Evolutionary conservation across 2,797 vertebrate species (phyloP).

Genomic region (Monodelphis domestica): DNA sequence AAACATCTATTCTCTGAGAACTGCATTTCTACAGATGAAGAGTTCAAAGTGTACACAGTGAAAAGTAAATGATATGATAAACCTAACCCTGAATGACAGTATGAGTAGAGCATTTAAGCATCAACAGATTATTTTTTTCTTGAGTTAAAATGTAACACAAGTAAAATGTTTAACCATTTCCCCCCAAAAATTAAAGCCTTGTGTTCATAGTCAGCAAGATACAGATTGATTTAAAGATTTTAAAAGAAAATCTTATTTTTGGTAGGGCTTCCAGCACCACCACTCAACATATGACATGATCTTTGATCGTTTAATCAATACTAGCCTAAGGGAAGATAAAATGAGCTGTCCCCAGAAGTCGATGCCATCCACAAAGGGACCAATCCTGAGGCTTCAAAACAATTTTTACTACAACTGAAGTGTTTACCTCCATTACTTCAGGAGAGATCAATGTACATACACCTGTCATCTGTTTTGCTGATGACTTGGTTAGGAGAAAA

Average conservation of each 20-base stretch:
- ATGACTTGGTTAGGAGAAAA: constrained; percentile 68
- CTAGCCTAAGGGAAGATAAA: constrained; percentile 82
- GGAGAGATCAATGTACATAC: constrained; percentile 76
- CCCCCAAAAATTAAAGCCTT: constrained; percentile 30
- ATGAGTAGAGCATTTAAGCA: background rate
- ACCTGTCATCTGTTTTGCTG: constrained; percentile 72
- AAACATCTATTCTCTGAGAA: constrained; percentile 46
- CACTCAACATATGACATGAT: constrained; percentile 69
- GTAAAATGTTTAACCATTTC: constrained; percentile 50
- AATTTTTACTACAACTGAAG: constrained; percentile 79
- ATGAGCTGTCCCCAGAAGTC: constrained; percentile 76
- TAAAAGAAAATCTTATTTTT: constrained; percentile 73
- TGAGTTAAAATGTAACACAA: constrained; percentile 13
- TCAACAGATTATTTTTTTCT: background rate
- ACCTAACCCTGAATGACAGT: constrained; percentile 31
- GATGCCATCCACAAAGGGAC: constrained; percentile 78
- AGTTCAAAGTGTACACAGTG: background rate
- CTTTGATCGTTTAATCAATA: constrained; percentile 83
- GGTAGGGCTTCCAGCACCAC: constrained; percentile 66
- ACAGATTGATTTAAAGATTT: constrained; percentile 70
- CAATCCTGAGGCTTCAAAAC: constrained; percentile 80
- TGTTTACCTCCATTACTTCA: constrained; percentile 73
- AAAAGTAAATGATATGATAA: constrained; percentile 26
- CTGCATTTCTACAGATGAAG: background rate
- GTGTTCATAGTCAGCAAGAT: constrained; percentile 46